Percentiles rank a stretch among this genome's conserved stretches.
These are phyloP conservation scores for Gallinago stenura DNA, from an alignment of 2,797 vertebrate species.

Conservation along the genomic window DNA sequence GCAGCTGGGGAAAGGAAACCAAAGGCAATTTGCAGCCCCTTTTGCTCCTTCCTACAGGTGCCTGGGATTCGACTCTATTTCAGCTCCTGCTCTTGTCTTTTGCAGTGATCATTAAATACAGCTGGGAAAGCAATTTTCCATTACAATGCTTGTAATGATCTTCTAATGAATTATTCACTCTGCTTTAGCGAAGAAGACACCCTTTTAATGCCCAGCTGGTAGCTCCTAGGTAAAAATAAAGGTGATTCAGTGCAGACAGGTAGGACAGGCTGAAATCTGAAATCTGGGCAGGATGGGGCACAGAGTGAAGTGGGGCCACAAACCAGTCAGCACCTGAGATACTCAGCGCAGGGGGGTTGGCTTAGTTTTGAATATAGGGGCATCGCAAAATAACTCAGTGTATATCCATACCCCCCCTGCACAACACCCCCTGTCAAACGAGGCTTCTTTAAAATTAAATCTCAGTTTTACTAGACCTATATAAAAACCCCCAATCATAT, in stretches of 20 bases:
- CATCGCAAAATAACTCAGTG: not conserved
- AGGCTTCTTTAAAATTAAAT: not conserved
- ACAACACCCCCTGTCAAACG: not conserved
- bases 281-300: not conserved
- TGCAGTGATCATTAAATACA: conserved; percentile 67
- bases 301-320: not conserved
- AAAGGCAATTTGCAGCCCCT: not conserved
- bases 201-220: conserved; percentile 34
- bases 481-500: not conserved
- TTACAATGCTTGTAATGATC: conserved; percentile 76
- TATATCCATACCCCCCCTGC: not conserved
- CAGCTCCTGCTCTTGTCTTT: conserved; percentile 33
- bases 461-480: not conserved
- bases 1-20: conserved; percentile 23
- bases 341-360: not conserved
- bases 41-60: not conserved
- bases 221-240: conserved; percentile 60
- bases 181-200: conserved; percentile 68
- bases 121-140: conserved; percentile 77
- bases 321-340: not conserved
- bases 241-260: not conserved
- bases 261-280: not conserved
- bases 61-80: not conserved
- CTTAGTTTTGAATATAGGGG: not conserved
- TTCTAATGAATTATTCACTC: conserved; percentile 82